These are phyloP conservation scores for Telmatherina bonti DNA, from an alignment of 2,797 vertebrate genomes.

Conservation along the genomic window DNA sequence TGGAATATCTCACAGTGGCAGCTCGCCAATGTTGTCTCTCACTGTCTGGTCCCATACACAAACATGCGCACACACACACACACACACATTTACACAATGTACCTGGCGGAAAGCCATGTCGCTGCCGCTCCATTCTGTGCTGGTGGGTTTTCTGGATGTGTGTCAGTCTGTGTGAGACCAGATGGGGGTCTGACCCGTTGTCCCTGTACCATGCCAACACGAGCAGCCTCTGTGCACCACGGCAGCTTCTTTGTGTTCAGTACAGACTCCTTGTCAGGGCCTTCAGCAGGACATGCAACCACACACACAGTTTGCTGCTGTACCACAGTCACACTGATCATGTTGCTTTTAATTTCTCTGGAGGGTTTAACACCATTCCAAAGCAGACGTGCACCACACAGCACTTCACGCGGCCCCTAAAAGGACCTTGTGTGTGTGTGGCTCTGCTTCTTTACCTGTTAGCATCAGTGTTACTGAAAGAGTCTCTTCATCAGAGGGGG, in stretches of 20 bases:
- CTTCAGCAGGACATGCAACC: conserved; percentile 16
- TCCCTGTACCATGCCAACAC: conserved; percentile 61
- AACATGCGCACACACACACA: conserved; percentile 35
- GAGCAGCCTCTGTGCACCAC: conserved; percentile 57
- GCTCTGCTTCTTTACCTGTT: conserved; percentile 1
- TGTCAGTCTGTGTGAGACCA: conserved; percentile 51
- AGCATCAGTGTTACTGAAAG: background rate
- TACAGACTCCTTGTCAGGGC: conserved; percentile 51
- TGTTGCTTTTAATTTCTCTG: conserved; percentile 15
- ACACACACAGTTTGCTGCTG: conserved; percentile 11
- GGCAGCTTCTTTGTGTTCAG: conserved; percentile 63
- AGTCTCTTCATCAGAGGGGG: background rate
- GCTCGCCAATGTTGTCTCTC: conserved; percentile 65
- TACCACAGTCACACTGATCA: conserved; percentile 5
- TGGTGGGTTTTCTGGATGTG: conserved; percentile 35
- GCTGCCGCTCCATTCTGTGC: conserved; percentile 47
- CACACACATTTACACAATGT: conserved; percentile 50
- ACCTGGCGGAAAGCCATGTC: conserved; percentile 66
- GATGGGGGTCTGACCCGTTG: conserved; percentile 75
- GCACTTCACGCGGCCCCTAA: background rate
- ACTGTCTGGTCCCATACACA: conserved; percentile 60
- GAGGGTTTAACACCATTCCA: conserved; percentile 1
- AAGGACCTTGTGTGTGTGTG: conserved; percentile 11
- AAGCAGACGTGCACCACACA: conserved; percentile 11
- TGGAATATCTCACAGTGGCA: conserved; percentile 61